Percentiles rank a stretch among this genome's conserved stretches.
Evolutionary conservation across 2,797 vertebrate species (phyloP).

Genomic region (Urophycis tenuis): DNA sequence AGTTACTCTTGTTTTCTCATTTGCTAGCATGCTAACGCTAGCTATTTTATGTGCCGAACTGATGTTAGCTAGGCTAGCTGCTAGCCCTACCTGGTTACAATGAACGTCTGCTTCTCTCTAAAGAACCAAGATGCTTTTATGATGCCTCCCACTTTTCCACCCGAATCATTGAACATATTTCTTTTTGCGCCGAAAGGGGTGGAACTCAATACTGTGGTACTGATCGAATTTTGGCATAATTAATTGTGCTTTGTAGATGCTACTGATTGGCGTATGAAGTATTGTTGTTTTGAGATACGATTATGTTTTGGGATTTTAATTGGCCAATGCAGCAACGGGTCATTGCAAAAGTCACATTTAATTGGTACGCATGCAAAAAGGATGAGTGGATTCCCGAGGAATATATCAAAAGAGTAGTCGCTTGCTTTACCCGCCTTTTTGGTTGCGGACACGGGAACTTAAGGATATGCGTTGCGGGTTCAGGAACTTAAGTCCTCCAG

Average conservation of each 20-base stretch:
- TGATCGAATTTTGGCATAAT: background rate
- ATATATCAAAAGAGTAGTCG: background rate
- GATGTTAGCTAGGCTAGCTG: constrained; percentile 24
- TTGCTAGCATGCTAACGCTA: constrained; percentile 31
- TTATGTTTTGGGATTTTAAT: background rate
- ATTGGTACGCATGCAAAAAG: background rate
- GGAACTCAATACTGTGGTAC: background rate
- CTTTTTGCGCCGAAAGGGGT: constrained; percentile 5
- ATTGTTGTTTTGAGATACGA: background rate
- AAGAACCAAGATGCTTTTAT: constrained; percentile 43
- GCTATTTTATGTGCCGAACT: constrained; percentile 14
- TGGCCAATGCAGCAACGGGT: background rate
- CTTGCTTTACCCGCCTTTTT: background rate
- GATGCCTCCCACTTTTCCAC: constrained; percentile 27
- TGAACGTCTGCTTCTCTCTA: constrained; percentile 35
- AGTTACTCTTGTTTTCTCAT: background rate
- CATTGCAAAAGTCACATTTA: background rate
- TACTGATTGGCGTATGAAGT: background rate
- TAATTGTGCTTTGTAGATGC: background rate
- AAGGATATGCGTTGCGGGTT: background rate
- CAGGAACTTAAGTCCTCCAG: background rate
- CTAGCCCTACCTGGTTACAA: constrained; percentile 25
- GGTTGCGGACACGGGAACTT: constrained; percentile 4
- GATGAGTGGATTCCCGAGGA: background rate
- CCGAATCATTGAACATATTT: constrained; percentile 33